phyloP scores from a whole-genome alignment of 2,113 vertebrate genomes.

The Hylia prasina region DNA sequence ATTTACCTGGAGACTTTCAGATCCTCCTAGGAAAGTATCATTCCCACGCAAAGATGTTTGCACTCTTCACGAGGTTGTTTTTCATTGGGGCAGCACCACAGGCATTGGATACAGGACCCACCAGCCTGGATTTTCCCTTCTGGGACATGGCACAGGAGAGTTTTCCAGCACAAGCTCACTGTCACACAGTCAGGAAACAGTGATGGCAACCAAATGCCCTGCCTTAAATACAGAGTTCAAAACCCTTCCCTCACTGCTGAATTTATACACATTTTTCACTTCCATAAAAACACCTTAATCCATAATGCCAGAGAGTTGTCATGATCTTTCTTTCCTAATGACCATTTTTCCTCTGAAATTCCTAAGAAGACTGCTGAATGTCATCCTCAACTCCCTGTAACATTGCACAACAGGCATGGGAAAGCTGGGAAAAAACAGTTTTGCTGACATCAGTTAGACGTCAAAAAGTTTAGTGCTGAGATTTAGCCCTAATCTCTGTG shows the following conservation, averaged over 20 bases:
- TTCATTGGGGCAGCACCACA: rapidly evolving
- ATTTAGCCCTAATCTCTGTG: background rate
- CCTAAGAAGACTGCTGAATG: background rate
- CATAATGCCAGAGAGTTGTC: rapidly evolving
- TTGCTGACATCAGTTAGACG: background rate
- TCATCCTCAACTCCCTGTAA: background rate
- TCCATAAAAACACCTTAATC: background rate
- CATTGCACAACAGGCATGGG: background rate
- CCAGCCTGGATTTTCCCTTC: background rate
- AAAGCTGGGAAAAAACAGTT: background rate
- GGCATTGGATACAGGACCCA: rapidly evolving
- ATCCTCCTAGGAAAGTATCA: background rate
- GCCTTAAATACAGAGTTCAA: background rate
- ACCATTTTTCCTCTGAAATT: background rate
- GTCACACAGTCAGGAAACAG: background rate
- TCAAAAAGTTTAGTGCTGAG: background rate
- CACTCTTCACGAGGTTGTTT: background rate
- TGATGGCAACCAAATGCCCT: background rate
- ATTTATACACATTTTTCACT: background rate
- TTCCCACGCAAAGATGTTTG: rapidly evolving
- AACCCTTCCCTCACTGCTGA: background rate
- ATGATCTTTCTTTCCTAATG: background rate
- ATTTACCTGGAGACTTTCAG: background rate
- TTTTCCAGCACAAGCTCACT: background rate
- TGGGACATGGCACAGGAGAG: background rate